Evolutionary conservation across 1,140 invertebrate species (phyloP), one percentile per base, ranked within the genome.

Genomic region (Homarus americanus): DNA sequence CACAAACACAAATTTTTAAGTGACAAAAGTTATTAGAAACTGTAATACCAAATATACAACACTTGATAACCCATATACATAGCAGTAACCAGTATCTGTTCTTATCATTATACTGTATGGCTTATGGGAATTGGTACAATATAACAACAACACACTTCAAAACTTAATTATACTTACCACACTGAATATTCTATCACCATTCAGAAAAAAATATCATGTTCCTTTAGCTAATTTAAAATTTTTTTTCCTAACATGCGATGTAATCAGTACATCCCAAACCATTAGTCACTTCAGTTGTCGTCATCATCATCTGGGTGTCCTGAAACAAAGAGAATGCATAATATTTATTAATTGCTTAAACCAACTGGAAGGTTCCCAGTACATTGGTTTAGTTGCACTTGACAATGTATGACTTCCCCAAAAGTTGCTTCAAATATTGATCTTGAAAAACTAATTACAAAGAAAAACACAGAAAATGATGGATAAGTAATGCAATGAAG

Each of bases 231-330:
- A n/a, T n/a, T n/a, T n/a, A n/a, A n/a, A n/a, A n/a, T n/a, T n/a
- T n/a, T n/a, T n/a, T n/a, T n/a, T n/a, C n/a, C n/a, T n/a, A n/a
- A n/a, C n/a, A n/a, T n/a, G n/a, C n/a, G n/a, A n/a, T n/a, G n/a
- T n/a, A n/a, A n/a, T n/a, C n/a, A n/a, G n/a, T n/a, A n/a, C n/a
- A n/a, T n/a, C n/a, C n/a, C n/a, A n/a, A n/a, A n/a, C n/a, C n/a
- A n/a, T n/a, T n/a, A n/a, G n/a, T n/a, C n/a, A n/a, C n/a, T 24
- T 86, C 83, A 86, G 40, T 76, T 34, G 34, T 86, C 83, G 7
- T 86, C 83, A 41, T 86, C 83, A 5, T 86, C 83, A 34, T 86
- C 83, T 36, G 69, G 40, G 49, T 76, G 83, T 36, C 83, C 83
- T 86, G 72, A 17, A 36, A 75, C 34, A 49, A 20, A 49, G 49